Conservation (phyloP, 1,140 invertebrate genomes). For the Bombus terrestris region DNA sequence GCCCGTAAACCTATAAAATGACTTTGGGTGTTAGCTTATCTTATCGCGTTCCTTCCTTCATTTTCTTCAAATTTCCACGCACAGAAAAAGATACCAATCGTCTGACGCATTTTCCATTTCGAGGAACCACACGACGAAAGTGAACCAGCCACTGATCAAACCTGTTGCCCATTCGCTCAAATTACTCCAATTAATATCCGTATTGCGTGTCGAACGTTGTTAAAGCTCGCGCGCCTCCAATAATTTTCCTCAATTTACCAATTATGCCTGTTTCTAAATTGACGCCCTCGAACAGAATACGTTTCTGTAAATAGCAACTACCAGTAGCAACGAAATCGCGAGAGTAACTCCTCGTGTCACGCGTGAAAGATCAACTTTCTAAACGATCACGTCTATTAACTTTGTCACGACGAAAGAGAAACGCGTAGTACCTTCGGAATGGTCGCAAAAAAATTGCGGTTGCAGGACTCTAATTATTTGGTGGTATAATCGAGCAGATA, state of each 20-base stretch:
- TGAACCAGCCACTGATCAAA: neutral
- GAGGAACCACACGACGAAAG: neutral
- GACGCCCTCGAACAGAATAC: neutral
- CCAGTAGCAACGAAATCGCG: no score
- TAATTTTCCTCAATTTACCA: neutral
- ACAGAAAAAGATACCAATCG: neutral
- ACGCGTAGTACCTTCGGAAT: no score
- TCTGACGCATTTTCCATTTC: neutral
- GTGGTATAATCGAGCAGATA: neutral
- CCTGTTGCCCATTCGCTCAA: conserved; percentile 35
- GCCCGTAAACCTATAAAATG: conserved; percentile 13
- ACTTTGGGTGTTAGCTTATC: conserved; percentile 8
- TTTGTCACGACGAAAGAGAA: neutral
- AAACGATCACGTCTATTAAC: neutral
- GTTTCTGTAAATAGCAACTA: neutral
- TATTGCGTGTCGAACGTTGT: conserved; percentile 35
- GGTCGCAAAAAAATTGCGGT: neutral
- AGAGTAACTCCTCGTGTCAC: no score
- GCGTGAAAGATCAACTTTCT: rapidly evolving
- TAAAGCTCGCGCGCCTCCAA: neutral
- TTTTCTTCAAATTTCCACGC: neutral
- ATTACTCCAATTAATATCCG: conserved; percentile 43
- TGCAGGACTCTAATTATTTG: neutral
- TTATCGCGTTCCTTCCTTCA: neutral
- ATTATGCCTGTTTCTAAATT: neutral